Percentiles rank a stretch among this genome's conserved stretches.
Evolutionary conservation across 2,113 vertebrate genomes (phyloP).

Genomic region (Pao palembangensis): DNA sequence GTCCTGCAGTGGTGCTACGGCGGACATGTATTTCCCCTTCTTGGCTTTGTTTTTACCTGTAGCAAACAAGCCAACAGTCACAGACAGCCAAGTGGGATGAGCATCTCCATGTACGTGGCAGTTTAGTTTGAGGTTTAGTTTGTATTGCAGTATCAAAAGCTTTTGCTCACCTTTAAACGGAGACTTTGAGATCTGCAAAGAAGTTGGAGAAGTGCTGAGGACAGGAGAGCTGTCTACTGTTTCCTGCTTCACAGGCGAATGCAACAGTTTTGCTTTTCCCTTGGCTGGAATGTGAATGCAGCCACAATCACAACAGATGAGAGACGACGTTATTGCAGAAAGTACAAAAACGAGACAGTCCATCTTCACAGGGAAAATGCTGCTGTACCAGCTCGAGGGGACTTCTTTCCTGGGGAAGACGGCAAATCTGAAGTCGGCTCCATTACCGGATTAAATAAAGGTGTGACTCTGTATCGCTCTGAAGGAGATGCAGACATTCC

Average conservation of each 20-base stretch:
- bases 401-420: conserved; percentile 18
- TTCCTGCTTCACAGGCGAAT: neutral
- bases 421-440: neutral
- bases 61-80: neutral
- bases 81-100: neutral
- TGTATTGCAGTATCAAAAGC: no score
- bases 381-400: conserved; percentile 10
- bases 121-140: no score
- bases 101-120: no score
- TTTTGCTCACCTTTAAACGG: conserved; percentile 50
- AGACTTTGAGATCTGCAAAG: conserved; percentile 37
- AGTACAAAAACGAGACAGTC: neutral
- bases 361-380: neutral
- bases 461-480: conserved; percentile 27
- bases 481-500: conserved; percentile 20
- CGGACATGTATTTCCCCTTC: conserved; percentile 41
- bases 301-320: neutral
- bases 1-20: conserved; percentile 63
- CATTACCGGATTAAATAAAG: conserved; percentile 19
- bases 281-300: conserved; percentile 31
- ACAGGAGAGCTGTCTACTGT: neutral
- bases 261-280: conserved; percentile 30
- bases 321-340: neutral
- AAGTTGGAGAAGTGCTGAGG: neutral
- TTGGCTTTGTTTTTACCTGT: conserved; percentile 61